A percentile compares a stretch with the other conserved stretches of the same genome.
These are phyloP conservation scores for Neotragus pygmaeus DNA, from an alignment of 2,113 vertebrate species.

Conservation along the genomic window DNA sequence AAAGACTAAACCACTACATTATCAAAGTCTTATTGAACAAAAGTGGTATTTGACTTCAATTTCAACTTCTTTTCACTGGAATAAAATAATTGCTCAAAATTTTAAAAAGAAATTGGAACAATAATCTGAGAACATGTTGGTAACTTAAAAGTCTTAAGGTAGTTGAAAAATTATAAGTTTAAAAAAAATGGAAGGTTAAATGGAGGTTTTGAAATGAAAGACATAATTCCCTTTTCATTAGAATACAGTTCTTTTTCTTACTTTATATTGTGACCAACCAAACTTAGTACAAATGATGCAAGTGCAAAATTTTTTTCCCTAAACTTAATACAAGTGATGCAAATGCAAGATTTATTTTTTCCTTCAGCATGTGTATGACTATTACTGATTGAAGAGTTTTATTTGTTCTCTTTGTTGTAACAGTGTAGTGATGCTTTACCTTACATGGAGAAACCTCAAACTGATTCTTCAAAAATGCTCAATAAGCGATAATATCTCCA, in stretches of 20 bases:
- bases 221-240: not conserved
- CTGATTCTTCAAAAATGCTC: conserved; percentile 5
- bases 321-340: not conserved
- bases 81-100: not conserved
- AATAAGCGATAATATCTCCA: not conserved
- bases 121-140: not conserved
- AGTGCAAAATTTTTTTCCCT: not conserved
- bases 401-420: not conserved
- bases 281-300: not conserved
- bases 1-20: not conserved
- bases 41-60: not conserved
- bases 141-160: not conserved
- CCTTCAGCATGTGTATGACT: not conserved
- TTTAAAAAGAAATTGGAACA: not conserved
- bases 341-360: not conserved
- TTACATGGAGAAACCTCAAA: not conserved
- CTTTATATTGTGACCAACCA: not conserved
- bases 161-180: not conserved
- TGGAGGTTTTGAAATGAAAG: not conserved
- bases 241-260: not conserved
- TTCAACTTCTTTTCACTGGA: not conserved
- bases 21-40: not conserved
- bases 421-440: not conserved
- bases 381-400: not conserved
- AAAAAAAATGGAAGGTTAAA: conserved; percentile 1